Conservation (phyloP, 2,797 vertebrate genomes). For the Sebastes taczanowskii region DNA sequence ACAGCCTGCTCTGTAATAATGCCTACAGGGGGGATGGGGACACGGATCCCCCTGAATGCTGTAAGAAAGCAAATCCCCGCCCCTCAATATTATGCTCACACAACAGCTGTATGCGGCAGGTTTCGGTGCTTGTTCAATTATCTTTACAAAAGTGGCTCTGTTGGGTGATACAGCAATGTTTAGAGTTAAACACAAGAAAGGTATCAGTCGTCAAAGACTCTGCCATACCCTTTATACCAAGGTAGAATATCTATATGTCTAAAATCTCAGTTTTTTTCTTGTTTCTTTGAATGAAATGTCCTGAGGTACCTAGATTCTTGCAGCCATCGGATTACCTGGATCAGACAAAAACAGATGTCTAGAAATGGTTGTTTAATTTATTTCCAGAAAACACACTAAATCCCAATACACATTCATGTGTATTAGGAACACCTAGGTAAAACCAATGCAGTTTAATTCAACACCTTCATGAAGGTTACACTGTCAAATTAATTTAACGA, state of each 20-base stretch:
- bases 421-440: background rate
- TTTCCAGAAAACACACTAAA: background rate
- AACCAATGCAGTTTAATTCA: background rate
- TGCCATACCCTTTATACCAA: background rate
- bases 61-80: background rate
- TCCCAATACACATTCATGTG: background rate
- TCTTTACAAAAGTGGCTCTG: background rate
- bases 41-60: constrained; percentile 3
- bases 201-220: background rate
- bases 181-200: background rate
- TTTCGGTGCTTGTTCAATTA: background rate
- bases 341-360: background rate
- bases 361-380: background rate
- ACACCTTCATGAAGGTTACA: background rate
- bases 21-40: background rate
- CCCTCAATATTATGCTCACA: constrained; percentile 2
- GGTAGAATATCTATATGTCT: background rate
- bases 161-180: background rate
- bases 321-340: background rate
- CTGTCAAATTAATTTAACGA: background rate
- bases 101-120: background rate
- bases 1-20: constrained; percentile 18
- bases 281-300: background rate
- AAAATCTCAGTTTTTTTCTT: background rate
- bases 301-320: background rate